Percentiles rank a stretch among this genome's conserved stretches.
Conservation (phyloP, 1,140 invertebrate genomes). For the Pseudomyrmex cubaensis region DNA sequence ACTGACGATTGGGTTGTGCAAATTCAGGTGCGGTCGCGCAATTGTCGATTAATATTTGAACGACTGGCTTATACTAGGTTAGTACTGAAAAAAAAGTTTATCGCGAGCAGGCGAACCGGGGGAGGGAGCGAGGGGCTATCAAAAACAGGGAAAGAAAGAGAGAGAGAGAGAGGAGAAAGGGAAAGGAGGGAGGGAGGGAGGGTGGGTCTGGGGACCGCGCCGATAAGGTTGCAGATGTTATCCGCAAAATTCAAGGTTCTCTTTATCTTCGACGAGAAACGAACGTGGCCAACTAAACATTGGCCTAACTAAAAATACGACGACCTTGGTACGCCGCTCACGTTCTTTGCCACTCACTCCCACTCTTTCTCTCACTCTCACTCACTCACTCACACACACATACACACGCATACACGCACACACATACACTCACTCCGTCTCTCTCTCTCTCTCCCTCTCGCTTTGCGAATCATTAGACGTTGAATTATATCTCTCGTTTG, state of each 20-base stretch:
- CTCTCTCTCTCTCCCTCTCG: slow-evolving; percentile 64
- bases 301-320: slow-evolving; percentile 84
- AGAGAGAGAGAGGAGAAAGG: neutral
- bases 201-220: slow-evolving; percentile 59
- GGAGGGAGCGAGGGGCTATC: neutral
- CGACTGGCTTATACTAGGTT: slow-evolving; percentile 85
- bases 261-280: slow-evolving; percentile 79
- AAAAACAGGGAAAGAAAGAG: no score
- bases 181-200: neutral
- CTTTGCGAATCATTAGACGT: slow-evolving; percentile 77
- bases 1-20: slow-evolving; percentile 69
- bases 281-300: slow-evolving; percentile 84
- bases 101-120: slow-evolving; percentile 58
- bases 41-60: slow-evolving; percentile 84
- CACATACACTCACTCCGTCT: no score
- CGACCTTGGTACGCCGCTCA: slow-evolving; percentile 83
- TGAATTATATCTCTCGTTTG: slow-evolving; percentile 72
- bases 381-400: no score
- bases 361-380: no score
- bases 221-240: slow-evolving; percentile 85
- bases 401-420: no score
- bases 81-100: slow-evolving; percentile 84
- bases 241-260: slow-evolving; percentile 85
- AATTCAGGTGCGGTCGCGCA: slow-evolving; percentile 81
- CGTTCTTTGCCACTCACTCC: slow-evolving; percentile 52